Conservation (phyloP, 2,888 invertebrate genomes). For the Chouioia cunea region DNA sequence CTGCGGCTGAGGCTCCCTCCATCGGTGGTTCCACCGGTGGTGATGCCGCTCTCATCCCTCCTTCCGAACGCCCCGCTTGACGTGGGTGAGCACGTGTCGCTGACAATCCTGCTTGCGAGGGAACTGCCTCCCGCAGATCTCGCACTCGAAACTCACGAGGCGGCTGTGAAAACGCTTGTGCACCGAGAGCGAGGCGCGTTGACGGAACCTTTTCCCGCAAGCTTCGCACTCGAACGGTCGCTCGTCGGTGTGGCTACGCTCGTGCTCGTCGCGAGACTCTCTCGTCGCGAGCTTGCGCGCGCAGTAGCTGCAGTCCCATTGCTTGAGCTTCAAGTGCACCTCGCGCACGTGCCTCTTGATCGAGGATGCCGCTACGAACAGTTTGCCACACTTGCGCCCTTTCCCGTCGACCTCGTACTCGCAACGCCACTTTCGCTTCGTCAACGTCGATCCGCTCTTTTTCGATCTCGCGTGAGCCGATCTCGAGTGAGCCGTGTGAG, state of each 20-base stretch:
- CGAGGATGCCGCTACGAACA: conserved; percentile 59
- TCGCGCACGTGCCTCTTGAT: conserved; percentile 59
- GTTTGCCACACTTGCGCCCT: conserved; percentile 61
- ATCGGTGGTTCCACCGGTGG: conserved; percentile 71
- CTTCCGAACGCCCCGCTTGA: conserved; percentile 69
- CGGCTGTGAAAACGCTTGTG: conserved; percentile 64
- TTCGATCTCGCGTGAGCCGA: too few relatives aligned
- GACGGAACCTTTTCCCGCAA: conserved; percentile 69
- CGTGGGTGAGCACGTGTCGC: conserved; percentile 69
- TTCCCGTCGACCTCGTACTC: conserved; percentile 49
- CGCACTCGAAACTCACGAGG: conserved; percentile 49
- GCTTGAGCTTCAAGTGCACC: conserved; percentile 58
- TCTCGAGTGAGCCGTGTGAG: conserved; percentile 52
- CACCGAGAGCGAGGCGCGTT: conserved; percentile 66
- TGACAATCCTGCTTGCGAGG: conserved; percentile 69
- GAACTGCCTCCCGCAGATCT: conserved; percentile 66
- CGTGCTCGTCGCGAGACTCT: conserved; percentile 59
- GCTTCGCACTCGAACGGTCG: conserved; percentile 65
- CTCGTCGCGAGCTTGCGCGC: conserved; percentile 56
- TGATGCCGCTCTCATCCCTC: conserved; percentile 19
- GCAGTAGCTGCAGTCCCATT: conserved; percentile 60
- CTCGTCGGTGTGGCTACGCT: conserved; percentile 60
- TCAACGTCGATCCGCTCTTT: conserved; percentile 47
- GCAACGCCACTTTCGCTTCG: conserved; percentile 57
- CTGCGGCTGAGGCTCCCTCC: conserved; percentile 56